phyloP scores from a whole-genome alignment of 2,797 vertebrate species.

The Remorina albescens region DNA sequence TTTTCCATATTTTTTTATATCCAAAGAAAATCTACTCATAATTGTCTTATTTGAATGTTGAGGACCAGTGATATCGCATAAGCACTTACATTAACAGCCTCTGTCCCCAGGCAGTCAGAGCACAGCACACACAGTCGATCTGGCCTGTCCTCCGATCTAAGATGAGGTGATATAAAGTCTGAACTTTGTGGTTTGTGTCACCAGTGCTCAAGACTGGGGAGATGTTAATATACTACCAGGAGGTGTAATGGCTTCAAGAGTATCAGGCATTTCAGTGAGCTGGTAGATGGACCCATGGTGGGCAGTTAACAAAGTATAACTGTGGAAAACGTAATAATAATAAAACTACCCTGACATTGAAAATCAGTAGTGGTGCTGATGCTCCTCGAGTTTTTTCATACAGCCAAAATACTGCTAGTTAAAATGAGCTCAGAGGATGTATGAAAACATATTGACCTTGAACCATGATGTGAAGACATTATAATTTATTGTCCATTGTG shows the following conservation, averaged over 20 bases:
- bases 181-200: conserved; percentile 21
- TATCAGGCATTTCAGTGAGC: not conserved
- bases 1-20: not conserved
- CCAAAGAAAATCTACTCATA: not conserved
- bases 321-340: not conserved
- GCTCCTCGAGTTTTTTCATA: no score
- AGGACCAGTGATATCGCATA: conserved; percentile 75
- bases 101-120: conserved; percentile 56
- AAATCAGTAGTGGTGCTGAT: no score
- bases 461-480: not conserved
- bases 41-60: conserved; percentile 47
- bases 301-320: not conserved
- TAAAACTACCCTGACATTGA: not conserved
- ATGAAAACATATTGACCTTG: not conserved
- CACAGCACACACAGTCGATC: conserved; percentile 40
- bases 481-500: not conserved
- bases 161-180: conserved; percentile 34
- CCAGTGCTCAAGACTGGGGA: conserved; percentile 3
- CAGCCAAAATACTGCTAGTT: no score
- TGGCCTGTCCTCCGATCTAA: conserved; percentile 38
- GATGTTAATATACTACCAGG: not conserved
- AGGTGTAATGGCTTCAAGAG: not conserved
- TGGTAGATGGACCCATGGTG: conserved; percentile 2
- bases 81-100: conserved; percentile 79
- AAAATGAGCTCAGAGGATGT: not conserved